Percentiles rank a stretch among this genome's conserved stretches.
These are phyloP conservation scores for Drosophila kohkoa DNA, from an alignment of 1,140 invertebrate species.

Conservation along the genomic window DNA sequence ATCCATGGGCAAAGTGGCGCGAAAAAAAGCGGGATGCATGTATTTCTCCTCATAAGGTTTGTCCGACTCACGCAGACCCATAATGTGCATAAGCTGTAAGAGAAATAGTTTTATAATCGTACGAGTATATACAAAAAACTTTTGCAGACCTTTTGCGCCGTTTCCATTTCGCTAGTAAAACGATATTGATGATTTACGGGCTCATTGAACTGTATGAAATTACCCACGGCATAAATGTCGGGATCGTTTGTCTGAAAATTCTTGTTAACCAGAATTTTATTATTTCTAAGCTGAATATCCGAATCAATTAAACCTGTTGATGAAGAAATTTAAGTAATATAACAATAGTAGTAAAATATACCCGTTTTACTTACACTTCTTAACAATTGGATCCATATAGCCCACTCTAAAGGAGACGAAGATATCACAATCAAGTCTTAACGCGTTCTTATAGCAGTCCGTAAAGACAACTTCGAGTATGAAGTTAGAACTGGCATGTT, in stretches of 20 bases:
- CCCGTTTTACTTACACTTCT: conserved; percentile 28
- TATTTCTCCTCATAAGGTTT: conserved; percentile 49
- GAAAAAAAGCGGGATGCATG: conserved; percentile 47
- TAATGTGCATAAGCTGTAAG: conserved; percentile 53
- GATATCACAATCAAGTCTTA: conserved; percentile 59
- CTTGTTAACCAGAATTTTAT: conserved; percentile 50
- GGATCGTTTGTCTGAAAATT: conserved; percentile 64
- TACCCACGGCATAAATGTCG: conserved; percentile 67
- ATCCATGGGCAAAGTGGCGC: conserved; percentile 54
- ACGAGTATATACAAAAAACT: neutral
- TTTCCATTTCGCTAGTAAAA: conserved; percentile 44
- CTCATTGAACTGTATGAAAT: conserved; percentile 34
- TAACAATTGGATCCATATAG: conserved; percentile 6
- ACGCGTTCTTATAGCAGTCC: neutral
- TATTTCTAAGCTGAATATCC: conserved; percentile 14
- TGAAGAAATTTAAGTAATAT: neutral
- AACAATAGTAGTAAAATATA: neutral
- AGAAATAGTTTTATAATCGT: neutral
- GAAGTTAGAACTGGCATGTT: conserved; percentile 23
- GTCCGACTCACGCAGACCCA: conserved; percentile 8
- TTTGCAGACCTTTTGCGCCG: conserved; percentile 49
- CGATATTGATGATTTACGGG: conserved; percentile 60
- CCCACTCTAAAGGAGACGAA: conserved; percentile 66
- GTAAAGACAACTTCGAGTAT: conserved; percentile 59
- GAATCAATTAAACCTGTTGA: conserved; percentile 23